Evolutionary conservation across 2,797 vertebrate genomes (phyloP).

Genomic region (Urosaurus nigricauda): DNA sequence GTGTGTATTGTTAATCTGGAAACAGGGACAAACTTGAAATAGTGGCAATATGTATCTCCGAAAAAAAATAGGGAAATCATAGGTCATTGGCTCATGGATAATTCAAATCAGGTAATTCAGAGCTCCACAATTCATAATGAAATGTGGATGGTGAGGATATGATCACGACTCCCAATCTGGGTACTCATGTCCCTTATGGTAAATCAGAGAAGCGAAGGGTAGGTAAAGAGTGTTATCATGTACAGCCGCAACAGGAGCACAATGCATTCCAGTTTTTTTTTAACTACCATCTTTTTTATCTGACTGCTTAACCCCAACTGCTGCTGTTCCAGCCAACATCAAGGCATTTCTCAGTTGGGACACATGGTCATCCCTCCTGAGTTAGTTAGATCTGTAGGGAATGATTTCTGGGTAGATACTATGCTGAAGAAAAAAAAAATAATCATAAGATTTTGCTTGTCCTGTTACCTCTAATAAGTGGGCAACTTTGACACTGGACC

Average conservation of each 20-base stretch:
- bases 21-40: not conserved
- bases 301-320: not conserved
- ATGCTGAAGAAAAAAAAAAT: no score
- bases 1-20: not conserved
- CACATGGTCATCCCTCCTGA: not conserved
- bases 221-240: not conserved
- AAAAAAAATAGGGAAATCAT: not conserved
- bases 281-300: not conserved
- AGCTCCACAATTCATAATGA: no score
- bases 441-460: no score
- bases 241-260: not conserved
- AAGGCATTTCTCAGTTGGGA: not conserved
- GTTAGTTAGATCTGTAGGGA: not conserved
- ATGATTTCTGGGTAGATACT: no score
- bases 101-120: not conserved
- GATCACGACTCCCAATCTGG: not conserved
- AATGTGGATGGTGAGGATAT: not conserved
- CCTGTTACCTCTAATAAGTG: no score
- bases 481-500: no score
- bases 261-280: not conserved
- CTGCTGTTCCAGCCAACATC: not conserved
- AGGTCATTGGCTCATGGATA: not conserved
- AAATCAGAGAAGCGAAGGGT: not conserved
- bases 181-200: not conserved
- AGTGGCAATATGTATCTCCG: not conserved